Percentiles rank a stretch among this genome's conserved stretches.
phyloP scores from a whole-genome alignment of 2,888 invertebrate species.

The Melanotus villosus region DNA sequence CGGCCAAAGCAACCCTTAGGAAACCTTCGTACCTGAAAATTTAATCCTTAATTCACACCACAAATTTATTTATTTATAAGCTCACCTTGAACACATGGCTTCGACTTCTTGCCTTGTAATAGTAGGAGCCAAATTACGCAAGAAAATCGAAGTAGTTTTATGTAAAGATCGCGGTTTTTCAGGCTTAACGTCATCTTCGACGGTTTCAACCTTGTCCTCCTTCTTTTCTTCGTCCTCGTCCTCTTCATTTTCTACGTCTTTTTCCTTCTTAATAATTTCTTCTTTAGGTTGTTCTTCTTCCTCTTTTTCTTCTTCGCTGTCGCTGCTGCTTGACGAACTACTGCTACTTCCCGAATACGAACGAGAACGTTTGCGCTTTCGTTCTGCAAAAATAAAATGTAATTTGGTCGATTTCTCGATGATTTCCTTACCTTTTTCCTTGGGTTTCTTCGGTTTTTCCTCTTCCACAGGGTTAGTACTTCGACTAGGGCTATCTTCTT shows the following conservation, averaged over 20 bases:
- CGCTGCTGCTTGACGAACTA: conserved; percentile 68
- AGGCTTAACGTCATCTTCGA: conserved; percentile 67
- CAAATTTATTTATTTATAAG: too few species aligned
- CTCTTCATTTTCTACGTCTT: conserved; percentile 61
- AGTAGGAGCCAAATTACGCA: conserved; percentile 95
- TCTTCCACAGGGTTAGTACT: conserved; percentile 60
- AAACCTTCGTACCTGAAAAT: conserved; percentile 89
- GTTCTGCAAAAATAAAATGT: conserved; percentile 53
- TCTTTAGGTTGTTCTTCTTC: conserved; percentile 57
- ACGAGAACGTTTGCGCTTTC: conserved; percentile 66
- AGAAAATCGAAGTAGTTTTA: conserved; percentile 96
- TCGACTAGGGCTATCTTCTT: conserved; percentile 45
- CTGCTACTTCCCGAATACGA: conserved; percentile 71
- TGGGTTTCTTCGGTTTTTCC: conserved; percentile 66
- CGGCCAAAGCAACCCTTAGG: conserved; percentile 94
- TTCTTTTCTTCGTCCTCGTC: conserved; percentile 67
- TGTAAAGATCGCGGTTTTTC: conserved; percentile 83
- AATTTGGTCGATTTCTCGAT: too few species aligned
- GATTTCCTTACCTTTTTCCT: conserved; percentile 55
- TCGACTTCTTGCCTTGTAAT: conserved; percentile 91
- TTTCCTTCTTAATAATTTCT: conserved; percentile 60
- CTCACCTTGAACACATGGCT: conserved; percentile 55
- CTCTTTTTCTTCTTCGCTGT: conserved; percentile 61
- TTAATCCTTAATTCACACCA: not conserved
- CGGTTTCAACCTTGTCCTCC: conserved; percentile 68